Percentiles rank a stretch among this genome's conserved stretches.
Conservation (phyloP, 1,140 invertebrate species). For the Drosophila albomicans region DNA sequence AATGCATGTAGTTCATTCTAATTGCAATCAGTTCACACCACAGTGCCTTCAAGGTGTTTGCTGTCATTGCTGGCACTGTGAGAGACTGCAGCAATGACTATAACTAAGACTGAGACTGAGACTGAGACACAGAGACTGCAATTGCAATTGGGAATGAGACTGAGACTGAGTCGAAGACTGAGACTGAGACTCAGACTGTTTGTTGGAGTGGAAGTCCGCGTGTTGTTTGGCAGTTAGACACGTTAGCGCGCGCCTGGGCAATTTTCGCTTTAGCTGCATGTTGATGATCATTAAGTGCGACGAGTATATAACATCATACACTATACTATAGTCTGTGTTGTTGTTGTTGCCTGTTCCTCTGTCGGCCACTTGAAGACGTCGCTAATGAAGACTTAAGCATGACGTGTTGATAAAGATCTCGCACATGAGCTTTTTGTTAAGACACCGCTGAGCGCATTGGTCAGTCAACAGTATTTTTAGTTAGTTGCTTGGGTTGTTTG, state of each 20-base stretch:
- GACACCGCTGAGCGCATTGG: constrained; percentile 18
- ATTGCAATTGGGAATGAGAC: not conserved
- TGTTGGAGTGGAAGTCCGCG: constrained; percentile 36
- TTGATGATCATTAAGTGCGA: constrained; percentile 56
- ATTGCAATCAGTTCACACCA: constrained; percentile 13
- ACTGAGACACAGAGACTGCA: not conserved
- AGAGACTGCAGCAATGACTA: constrained; percentile 8
- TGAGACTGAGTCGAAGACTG: not conserved
- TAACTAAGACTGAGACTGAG: constrained; percentile 2
- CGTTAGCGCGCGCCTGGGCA: constrained; percentile 49
- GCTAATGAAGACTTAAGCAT: constrained; percentile 83
- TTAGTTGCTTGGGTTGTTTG: constrained; percentile 27
- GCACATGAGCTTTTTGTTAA: constrained; percentile 44
- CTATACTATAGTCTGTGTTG: too few species aligned
- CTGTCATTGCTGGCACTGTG: constrained; percentile 37
- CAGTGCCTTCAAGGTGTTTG: constrained; percentile 39
- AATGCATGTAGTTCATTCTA: constrained; percentile 1
- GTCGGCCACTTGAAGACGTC: constrained; percentile 54
- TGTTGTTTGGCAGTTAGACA: constrained; percentile 53
- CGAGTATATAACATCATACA: constrained; percentile 16
- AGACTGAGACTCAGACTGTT: not conserved
- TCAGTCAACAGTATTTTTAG: constrained; percentile 8
- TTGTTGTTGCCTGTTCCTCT: not conserved
- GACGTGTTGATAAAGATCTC: constrained; percentile 76
- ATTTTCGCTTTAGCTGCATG: constrained; percentile 60